Percentiles rank a stretch among this genome's conserved stretches.
Evolutionary conservation across 1,140 invertebrate genomes (phyloP).

Genomic region (Diachasma alloeum): DNA sequence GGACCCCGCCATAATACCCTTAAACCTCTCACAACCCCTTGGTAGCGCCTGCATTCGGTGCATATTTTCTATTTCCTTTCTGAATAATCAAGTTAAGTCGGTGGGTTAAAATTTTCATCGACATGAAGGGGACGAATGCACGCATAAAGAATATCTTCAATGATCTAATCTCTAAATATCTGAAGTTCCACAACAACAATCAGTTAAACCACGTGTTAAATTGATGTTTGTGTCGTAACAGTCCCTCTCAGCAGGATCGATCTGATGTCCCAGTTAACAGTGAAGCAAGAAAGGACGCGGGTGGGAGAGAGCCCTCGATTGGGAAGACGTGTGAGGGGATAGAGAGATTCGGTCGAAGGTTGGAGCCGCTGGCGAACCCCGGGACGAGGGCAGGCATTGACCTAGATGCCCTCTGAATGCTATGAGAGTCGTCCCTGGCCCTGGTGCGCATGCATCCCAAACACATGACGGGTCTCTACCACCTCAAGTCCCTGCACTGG

Average conservation of each 20-base stretch:
- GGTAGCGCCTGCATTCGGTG: too few species aligned
- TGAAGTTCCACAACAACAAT: background rate
- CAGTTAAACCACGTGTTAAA: background rate
- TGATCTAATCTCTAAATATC: background rate
- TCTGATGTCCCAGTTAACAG: constrained; percentile 31
- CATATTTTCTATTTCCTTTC: too few species aligned
- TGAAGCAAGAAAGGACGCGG: background rate
- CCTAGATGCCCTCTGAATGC: constrained; percentile 35
- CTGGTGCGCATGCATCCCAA: constrained; percentile 8
- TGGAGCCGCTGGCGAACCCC: constrained; percentile 31
- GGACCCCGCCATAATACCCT: too few species aligned
- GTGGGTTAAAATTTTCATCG: too few species aligned
- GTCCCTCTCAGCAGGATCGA: constrained; percentile 23
- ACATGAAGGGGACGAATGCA: too few species aligned
- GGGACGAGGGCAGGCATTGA: constrained; percentile 41
- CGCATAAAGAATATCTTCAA: too few species aligned
- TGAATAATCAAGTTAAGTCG: too few species aligned
- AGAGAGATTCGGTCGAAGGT: constrained; percentile 20
- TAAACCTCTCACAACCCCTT: too few species aligned
- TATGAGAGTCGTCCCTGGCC: background rate
- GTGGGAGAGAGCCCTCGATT: background rate
- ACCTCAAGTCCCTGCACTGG: background rate
- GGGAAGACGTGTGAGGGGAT: background rate
- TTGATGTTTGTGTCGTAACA: background rate
- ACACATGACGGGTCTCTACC: background rate